These are phyloP conservation scores for Bombus fervidus DNA, from an alignment of 1,140 invertebrate genomes.

Conservation along the genomic window DNA sequence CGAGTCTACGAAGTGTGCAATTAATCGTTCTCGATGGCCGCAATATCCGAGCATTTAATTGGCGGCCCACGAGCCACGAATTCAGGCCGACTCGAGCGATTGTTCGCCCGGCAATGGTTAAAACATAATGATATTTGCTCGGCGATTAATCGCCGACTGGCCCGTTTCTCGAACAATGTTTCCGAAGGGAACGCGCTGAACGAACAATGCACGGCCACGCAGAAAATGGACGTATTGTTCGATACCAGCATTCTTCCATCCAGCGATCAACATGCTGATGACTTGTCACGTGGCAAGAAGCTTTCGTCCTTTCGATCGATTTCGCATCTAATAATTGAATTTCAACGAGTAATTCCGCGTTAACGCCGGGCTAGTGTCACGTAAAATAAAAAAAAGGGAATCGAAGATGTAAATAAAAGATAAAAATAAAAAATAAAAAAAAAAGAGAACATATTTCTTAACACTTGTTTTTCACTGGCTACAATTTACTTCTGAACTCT, in stretches of 20 bases:
- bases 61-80: not conserved
- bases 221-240: constrained; percentile 47
- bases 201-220: constrained; percentile 49
- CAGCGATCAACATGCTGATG: constrained; percentile 24
- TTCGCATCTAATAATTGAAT: too few relatives aligned
- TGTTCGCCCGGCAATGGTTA: not conserved
- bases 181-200: constrained; percentile 20
- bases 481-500: too few relatives aligned
- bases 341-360: too few relatives aligned
- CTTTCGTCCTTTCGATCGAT: not conserved
- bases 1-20: not conserved
- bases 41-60: constrained; percentile 29
- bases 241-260: constrained; percentile 9
- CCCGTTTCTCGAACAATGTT: not conserved
- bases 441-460: too few relatives aligned
- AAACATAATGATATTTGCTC: constrained; percentile 29
- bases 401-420: too few relatives aligned
- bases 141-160: constrained; percentile 7
- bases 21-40: constrained; percentile 30
- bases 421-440: too few relatives aligned
- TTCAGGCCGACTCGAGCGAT: not conserved
- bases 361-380: too few relatives aligned
- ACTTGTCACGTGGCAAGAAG: not conserved
- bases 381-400: too few relatives aligned
- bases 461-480: too few relatives aligned